Base-by-base conservation (phyloP, 2,797 vertebrate species). In the Alosa sapidissima region DNA sequence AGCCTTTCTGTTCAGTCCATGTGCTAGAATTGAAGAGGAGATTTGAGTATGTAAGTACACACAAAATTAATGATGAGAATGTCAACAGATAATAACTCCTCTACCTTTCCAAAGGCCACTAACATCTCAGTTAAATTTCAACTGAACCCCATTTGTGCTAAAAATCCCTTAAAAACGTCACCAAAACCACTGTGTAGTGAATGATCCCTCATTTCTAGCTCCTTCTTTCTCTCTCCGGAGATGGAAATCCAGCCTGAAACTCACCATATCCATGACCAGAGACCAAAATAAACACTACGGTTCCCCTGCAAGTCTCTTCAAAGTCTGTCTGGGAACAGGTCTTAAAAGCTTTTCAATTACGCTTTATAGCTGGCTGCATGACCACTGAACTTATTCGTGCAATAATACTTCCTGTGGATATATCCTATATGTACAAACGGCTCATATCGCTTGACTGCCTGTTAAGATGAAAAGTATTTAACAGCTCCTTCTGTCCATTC, bases 11-110 rank as follows among this genome's bases (percentile, higher is more conserved):
- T 9, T 19, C 36, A 47, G 41, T 19, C 21, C 72, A 88, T 60
- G 33, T 60, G 33, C 84, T 54, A 45, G 49, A 91, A 54, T 49
- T 54, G 78, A 55, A 58, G 52, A 51, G 81, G 81, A 82, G 62
- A 45, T 16, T 16, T 72, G 85, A 54, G 58, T 60, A 75, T n/a
- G 54, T 21, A 49, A 51, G 68, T 47, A 41, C 78, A 11, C 81
- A 87, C 85, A 54, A 14, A 72, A 36, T 75, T 47, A 6, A 28
- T 47, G 36, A 51, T 24, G 6, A 3, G 58, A 21, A 82, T 58
- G n/a, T 49, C 62, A 51, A 28, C 16, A 0, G 51, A 75, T 28
- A n/a, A 54, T 55, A 14, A 55, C 16, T 55, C 14, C 13, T 13
- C 13, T 55, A 2, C 28, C 11, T 16, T 62, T 36, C 28, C 33